Evolutionary conservation across 2,888 invertebrate species (phyloP), one percentile per base, ranked within the genome.

Genomic region (Entomobrya proxima): DNA sequence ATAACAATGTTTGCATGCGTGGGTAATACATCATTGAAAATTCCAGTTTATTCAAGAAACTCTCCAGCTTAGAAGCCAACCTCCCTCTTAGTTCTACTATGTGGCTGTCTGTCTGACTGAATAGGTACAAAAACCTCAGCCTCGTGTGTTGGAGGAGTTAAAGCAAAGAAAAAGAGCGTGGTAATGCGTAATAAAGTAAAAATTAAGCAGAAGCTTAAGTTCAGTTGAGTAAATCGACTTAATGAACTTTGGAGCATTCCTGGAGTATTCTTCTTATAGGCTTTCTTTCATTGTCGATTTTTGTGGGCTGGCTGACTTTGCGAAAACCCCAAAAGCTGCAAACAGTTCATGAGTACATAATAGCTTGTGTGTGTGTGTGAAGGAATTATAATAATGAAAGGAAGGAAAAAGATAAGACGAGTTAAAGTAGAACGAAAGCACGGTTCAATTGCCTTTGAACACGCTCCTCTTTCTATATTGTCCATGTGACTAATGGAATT

Each of bases 401-500:
- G 40, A 67, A 67, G 67, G 40, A 40, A 67, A 67, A 67, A 50
- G 50, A 74, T 50, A 50, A 74, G 50, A 74, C 47, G 44, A 44
- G 67, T 24, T 18, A 32, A 50, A 74, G 30, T 30, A 47, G 50
- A 74, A 50, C 47, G 18, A 13, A 61, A 52, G 52, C 15, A 52
- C 74, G 52, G 69, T 69, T 69, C 69, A 74, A 74, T 74, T 74
- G 74, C 52, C 50, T 74, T 74, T 74, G 50, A 74, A 32, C 74
- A 74, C 74, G 74, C 74, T 74, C 52, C 32, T 52, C n/a, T 61
- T 50, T 74, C n/a, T 32, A 74, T 35, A 35, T 52, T 50, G 32
- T 52, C 52, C 74, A 74, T 72, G 72, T 79, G 78, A 85, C 85
- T 85, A 85, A 85, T 85, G 85, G 78, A 85, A 74, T 77, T 77